phyloP scores from a whole-genome alignment of 2,797 vertebrate species.

The Hippopotamyrus pictus region DNA sequence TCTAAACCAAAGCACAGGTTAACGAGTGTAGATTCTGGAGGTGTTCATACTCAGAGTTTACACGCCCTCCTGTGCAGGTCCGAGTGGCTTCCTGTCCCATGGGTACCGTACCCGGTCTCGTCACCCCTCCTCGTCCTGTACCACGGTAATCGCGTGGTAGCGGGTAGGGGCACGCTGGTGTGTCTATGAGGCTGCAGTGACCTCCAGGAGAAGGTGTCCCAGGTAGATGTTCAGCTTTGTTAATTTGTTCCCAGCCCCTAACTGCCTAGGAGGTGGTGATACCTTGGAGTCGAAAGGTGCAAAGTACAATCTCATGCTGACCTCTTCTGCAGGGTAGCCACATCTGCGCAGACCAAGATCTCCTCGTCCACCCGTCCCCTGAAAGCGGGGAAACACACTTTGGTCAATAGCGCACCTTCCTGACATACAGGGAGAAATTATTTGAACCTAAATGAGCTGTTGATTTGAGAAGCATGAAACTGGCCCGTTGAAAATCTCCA shows the following conservation, averaged over 20 bases:
- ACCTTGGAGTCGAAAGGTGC: slow-evolving; percentile 52
- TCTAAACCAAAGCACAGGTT: slow-evolving; percentile 31
- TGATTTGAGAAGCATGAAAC: background rate
- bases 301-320: slow-evolving; percentile 59
- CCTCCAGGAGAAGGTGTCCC: slow-evolving; percentile 62
- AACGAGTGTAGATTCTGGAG: background rate
- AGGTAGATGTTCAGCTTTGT: slow-evolving; percentile 74
- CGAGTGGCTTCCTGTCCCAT: background rate
- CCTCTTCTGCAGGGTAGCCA: background rate
- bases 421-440: background rate
- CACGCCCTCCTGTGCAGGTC: background rate
- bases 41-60: background rate
- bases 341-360: background rate
- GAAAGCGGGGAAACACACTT: background rate
- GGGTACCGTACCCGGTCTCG: background rate
- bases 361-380: background rate
- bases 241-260: slow-evolving; percentile 43
- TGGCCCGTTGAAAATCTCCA: background rate
- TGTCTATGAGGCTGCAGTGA: background rate
- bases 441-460: background rate
- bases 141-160: slow-evolving; percentile 18
- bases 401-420: background rate
- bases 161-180: background rate
- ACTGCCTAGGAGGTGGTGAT: slow-evolving; percentile 46
- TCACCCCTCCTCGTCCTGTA: slow-evolving; percentile 9